phyloP scores from a whole-genome alignment of 2,113 vertebrate genomes.

The Gallinago undulata region DNA sequence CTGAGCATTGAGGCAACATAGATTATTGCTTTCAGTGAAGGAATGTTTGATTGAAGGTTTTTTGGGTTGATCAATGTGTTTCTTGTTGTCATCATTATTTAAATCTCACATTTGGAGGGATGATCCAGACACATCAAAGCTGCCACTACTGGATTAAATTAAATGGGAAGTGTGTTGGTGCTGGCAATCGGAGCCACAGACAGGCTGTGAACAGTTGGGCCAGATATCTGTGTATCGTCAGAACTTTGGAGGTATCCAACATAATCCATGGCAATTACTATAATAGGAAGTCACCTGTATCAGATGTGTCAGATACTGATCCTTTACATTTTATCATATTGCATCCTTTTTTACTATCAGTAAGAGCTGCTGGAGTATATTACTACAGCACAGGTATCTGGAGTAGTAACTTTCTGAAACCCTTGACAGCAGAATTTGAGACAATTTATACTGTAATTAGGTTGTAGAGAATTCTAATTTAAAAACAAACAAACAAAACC shows the following conservation, averaged over 20 bases:
- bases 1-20: background rate
- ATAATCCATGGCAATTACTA: accelerated
- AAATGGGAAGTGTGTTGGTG: background rate
- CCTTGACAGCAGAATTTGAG: background rate
- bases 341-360: background rate
- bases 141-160: background rate
- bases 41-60: background rate
- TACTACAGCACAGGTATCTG: background rate
- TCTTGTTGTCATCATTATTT: background rate
- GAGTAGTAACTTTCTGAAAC: background rate
- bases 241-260: background rate
- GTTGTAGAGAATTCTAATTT: background rate
- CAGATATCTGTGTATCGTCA: background rate
- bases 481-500: background rate
- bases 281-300: background rate
- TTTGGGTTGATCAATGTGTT: background rate
- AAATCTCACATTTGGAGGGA: background rate
- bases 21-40: background rate
- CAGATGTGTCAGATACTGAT: background rate
- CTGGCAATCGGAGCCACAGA: background rate
- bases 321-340: background rate
- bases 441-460: background rate
- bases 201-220: too few relatives aligned
- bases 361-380: background rate
- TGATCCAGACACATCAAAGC: background rate